phyloP scores from a whole-genome alignment of 2,113 vertebrate species.

The Nycticryphes semicollaris region DNA sequence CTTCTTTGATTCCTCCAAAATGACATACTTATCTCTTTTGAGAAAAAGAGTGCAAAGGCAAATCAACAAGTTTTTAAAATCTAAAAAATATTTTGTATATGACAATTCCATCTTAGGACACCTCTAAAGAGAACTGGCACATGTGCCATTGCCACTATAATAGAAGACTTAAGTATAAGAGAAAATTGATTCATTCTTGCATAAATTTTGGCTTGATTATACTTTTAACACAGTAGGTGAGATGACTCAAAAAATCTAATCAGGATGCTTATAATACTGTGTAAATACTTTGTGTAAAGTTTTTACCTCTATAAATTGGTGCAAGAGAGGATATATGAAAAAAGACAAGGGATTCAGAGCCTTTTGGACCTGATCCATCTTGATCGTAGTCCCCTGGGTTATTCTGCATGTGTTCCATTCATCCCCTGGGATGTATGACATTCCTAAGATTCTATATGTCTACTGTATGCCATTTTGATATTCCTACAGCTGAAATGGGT shows the following conservation, averaged over 20 bases:
- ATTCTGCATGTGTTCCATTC: background rate
- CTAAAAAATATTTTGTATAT: background rate
- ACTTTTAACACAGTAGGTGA: background rate
- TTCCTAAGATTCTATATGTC: background rate
- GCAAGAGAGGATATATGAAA: background rate
- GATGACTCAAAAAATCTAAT: background rate
- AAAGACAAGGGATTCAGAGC: fast-evolving
- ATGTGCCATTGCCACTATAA: background rate
- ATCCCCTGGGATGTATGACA: fast-evolving
- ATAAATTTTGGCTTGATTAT: background rate
- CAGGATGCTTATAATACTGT: background rate
- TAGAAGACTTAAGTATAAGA: background rate
- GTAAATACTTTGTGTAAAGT: background rate
- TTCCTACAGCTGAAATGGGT: background rate
- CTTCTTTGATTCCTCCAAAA: background rate
- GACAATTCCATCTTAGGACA: background rate
- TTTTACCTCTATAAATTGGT: background rate
- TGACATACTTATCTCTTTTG: background rate
- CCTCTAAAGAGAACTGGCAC: background rate
- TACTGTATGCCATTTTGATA: background rate
- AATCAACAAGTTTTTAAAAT: background rate
- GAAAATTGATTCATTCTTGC: background rate
- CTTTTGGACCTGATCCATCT: background rate
- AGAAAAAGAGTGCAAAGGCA: background rate
- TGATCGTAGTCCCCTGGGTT: background rate